Base-by-base conservation (phyloP, 1,140 invertebrate genomes). In the Drosophila azteca region DNA sequence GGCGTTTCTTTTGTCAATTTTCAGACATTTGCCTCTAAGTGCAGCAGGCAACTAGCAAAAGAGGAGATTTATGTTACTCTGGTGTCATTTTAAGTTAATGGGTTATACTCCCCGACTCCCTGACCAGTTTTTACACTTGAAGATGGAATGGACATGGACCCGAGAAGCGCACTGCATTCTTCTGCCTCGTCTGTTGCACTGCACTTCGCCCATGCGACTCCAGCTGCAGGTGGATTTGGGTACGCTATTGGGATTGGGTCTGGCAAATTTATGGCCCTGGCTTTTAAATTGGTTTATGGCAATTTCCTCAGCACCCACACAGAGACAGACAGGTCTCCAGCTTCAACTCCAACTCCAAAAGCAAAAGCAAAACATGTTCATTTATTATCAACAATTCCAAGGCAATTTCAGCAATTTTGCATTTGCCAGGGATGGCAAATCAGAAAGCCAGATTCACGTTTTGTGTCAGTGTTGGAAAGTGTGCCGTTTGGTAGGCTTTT, bases 31-130 rank as follows among this genome's bases (percentile, higher is more conserved):
- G 72, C 60, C 72, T 78, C 70, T 70, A 75, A 78, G 72, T 74
- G 63, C 75, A 59, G 48, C 50, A 49, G 29, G 48, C 13, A 54
- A 35, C 39, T 59, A 45, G 49, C 45, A 45, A 62, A 58, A 44
- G 64, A 45, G 48, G 63, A 88, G 82, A 87, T 87, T 87, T 87
- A 88, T 87, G 82, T 76, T 77, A 64, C 79, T 59, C 51, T 52
- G 66, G 79, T 87, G 82, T 87, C 82, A 87, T 76, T 88, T 87
- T 82, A 76, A 82, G 69, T 85, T 85, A 85, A 85, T 85, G 82
- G 82, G 62, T 64, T 82, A 68, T 76, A 77, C 70, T 74, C 64
- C 82, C 24, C 4, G 24, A 26, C 24, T 74, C 61, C 77, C 70
- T 55, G 50, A 65, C 60, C 44, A 46, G 60, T 65, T 65, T 73